phyloP scores from a whole-genome alignment of 2,888 invertebrate species.

The Gymnoscelis rufifasciata region DNA sequence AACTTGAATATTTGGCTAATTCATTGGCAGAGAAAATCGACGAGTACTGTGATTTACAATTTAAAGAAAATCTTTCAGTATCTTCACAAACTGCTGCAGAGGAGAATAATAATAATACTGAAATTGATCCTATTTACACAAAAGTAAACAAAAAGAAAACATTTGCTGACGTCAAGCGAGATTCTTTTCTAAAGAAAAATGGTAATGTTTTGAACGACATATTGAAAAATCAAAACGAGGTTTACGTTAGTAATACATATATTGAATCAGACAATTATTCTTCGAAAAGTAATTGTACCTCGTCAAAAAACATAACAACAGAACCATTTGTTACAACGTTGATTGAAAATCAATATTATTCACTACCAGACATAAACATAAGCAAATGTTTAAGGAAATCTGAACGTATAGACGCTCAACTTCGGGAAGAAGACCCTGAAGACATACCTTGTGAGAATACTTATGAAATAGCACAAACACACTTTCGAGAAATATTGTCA shows the following conservation, averaged over 20 bases:
- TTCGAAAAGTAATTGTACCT: conserved; percentile 60
- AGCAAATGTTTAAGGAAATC: conserved; percentile 84
- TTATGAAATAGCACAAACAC: conserved; percentile 68
- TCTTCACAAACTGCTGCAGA: conserved; percentile 47
- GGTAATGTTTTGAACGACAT: conserved; percentile 57
- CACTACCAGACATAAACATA: conserved; percentile 84
- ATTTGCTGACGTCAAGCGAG: conserved; percentile 71
- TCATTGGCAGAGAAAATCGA: conserved; percentile 76
- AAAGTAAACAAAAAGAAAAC: conserved; percentile 75
- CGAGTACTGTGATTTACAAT: conserved; percentile 73
- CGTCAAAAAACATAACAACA: conserved; percentile 67
- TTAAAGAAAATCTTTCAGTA: conserved; percentile 55
- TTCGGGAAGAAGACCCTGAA: conserved; percentile 75
- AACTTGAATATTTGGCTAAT: conserved; percentile 72
- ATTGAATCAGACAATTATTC: conserved; percentile 63
- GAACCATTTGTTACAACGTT: conserved; percentile 75
- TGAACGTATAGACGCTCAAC: conserved; percentile 84
- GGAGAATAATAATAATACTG: conserved; percentile 45
- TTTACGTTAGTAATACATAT: conserved; percentile 62
- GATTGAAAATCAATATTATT: conserved; percentile 84
- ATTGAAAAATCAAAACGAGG: conserved; percentile 53
- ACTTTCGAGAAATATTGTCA: conserved; percentile 62
- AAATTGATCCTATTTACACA: conserved; percentile 65
- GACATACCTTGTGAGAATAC: conserved; percentile 66
- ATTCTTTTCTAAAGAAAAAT: conserved; percentile 58